Evolutionary conservation across 1,140 invertebrate genomes (phyloP).

Genomic region (Heliconius himera): DNA sequence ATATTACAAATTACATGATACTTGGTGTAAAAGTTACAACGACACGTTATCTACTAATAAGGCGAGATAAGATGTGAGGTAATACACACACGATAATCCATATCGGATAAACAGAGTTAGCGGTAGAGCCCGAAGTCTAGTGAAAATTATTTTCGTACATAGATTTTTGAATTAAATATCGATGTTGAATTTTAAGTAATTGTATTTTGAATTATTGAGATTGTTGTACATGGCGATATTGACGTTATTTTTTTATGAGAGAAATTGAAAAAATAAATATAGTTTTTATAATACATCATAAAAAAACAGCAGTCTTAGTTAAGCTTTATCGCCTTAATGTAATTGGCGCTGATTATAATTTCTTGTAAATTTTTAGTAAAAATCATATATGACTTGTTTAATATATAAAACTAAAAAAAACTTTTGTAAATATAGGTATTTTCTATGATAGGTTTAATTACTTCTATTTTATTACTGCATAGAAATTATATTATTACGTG

Average conservation of each 20-base stretch:
- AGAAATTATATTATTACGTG: neutral
- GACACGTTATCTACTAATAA: constrained; percentile 30
- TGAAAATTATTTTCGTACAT: neutral
- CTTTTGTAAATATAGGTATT: neutral
- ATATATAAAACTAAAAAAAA: neutral
- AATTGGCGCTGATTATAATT: no score
- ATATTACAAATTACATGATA: neutral
- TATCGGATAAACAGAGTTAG: constrained; percentile 11
- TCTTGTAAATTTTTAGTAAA: no score
- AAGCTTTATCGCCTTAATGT: no score
- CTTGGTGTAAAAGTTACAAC: constrained; percentile 11
- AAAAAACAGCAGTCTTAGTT: no score
- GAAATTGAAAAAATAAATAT: no score
- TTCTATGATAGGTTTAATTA: neutral
- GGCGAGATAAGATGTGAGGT: constrained; percentile 33
- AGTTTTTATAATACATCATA: no score
- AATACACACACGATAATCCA: constrained; percentile 17
- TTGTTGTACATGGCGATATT: neutral
- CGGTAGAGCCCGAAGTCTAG: neutral
- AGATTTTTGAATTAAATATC: no score
- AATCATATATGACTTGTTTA: no score
- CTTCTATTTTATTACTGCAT: neutral
- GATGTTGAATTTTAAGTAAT: neutral
- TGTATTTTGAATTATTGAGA: neutral
- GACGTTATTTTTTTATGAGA: neutral